These are phyloP conservation scores for Parauchenoglanis punctatus DNA, from an alignment of 2,797 vertebrate species.

Conservation along the genomic window DNA sequence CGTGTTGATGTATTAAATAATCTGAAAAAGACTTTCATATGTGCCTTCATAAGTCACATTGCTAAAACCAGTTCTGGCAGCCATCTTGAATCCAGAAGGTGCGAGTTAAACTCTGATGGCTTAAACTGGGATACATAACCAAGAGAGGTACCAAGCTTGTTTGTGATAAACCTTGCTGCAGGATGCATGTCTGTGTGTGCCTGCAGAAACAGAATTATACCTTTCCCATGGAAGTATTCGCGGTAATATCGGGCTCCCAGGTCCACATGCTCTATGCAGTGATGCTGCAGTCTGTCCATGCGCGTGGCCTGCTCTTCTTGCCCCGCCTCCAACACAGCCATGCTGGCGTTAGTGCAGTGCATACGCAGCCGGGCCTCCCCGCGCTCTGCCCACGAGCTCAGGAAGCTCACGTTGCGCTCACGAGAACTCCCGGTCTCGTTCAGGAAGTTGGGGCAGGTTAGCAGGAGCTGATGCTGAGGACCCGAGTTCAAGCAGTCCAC, in stretches of 20 bases:
- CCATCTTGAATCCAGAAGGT: neutral
- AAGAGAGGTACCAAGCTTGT: neutral
- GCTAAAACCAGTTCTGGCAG: neutral
- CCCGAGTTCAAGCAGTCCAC: slow-evolving; percentile 61
- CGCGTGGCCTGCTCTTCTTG: slow-evolving; percentile 78
- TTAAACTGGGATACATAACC: neutral
- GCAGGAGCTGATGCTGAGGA: slow-evolving; percentile 79
- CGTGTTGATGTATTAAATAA: neutral
- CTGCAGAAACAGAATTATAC: slow-evolving; percentile 67
- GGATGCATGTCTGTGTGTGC: neutral
- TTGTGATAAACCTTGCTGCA: neutral
- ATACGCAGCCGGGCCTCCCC: slow-evolving; percentile 66
- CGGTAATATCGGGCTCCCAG: slow-evolving; percentile 88
- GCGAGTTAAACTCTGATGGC: neutral
- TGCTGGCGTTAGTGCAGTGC: slow-evolving; percentile 84
- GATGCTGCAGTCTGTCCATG: slow-evolving; percentile 78
- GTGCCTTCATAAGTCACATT: neutral
- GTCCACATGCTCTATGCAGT: slow-evolving; percentile 91
- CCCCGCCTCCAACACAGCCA: slow-evolving; percentile 86
- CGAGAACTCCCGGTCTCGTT: slow-evolving; percentile 85
- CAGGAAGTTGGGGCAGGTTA: slow-evolving; percentile 93
- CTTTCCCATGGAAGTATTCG: slow-evolving; percentile 88
- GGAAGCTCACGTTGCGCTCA: slow-evolving; percentile 89
- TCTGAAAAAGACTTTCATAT: neutral
- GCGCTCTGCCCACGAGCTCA: slow-evolving; percentile 74